Evolutionary conservation across 2,797 vertebrate genomes (phyloP).

Genomic region (Schizothorax lantsangensis): DNA sequence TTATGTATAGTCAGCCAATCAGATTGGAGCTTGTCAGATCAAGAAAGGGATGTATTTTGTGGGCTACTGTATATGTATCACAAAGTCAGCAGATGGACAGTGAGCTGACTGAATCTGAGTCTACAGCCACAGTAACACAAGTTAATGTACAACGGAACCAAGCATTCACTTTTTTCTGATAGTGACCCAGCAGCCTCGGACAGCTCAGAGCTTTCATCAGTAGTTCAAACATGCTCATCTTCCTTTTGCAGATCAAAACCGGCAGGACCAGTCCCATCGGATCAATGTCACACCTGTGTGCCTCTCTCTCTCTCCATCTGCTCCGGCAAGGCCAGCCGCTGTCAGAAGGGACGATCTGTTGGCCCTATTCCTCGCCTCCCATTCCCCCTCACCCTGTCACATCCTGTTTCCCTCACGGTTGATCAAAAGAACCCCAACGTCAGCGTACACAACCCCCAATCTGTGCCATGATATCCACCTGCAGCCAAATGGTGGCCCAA

Average conservation of each 20-base stretch:
- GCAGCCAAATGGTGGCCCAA: conserved; percentile 23
- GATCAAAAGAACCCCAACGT: conserved; percentile 75
- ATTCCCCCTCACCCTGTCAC: conserved; percentile 62
- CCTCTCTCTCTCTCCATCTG: conserved; percentile 69
- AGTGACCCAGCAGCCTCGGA: conserved; percentile 48
- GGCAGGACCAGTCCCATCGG: conserved; percentile 37
- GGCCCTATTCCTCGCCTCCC: conserved; percentile 38
- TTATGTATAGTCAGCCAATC: neutral
- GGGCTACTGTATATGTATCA: neutral
- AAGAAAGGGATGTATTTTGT: neutral
- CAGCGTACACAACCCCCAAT: conserved; percentile 68
- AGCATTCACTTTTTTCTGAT: conserved; percentile 21
- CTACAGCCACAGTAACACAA: neutral
- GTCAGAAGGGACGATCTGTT: conserved; percentile 54
- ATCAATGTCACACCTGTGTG: conserved; percentile 60
- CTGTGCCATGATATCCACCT: conserved; percentile 61
- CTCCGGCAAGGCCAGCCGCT: conserved; percentile 44
- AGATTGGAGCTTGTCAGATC: neutral
- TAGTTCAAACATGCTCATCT: conserved; percentile 58
- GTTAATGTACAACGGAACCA: neutral
- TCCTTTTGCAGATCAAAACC: conserved; percentile 51
- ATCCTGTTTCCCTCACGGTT: conserved; percentile 71
- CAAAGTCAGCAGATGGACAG: neutral
- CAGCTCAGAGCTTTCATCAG: conserved; percentile 54
- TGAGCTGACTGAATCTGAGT: neutral